Base-by-base conservation (phyloP, 2,113 vertebrate species). In the Lampris megalopsis region DNA sequence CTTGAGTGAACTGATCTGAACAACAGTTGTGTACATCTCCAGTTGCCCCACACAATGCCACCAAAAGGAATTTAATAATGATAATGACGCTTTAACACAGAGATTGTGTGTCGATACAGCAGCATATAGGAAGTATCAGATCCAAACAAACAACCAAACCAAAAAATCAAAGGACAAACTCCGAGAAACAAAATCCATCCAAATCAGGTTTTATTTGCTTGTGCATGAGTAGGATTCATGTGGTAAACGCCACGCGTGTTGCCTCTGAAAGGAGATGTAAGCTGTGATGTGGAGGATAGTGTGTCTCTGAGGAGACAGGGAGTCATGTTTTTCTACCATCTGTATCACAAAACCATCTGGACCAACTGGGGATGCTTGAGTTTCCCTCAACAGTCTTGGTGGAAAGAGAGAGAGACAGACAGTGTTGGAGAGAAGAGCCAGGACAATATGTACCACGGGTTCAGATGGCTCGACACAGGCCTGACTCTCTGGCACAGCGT, bases 321-420 rank as follows among this genome's bases (percentile, higher is more conserved):
- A 24, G 2, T 1, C 35, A 2, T 63, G 62, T 9, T 59, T 71
- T 59, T 63, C 38, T 11, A 0, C 67, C 42, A 66, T 10, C 37
- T 80, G 71, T 71, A 71, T 69, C 58, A 77, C 24, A 73, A 76
- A 82, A 71, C 70, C 75, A 56, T 82, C 69, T 82, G 82, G 62
- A 76, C 62, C 65, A 50, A 78, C 62, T 69, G 65, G 71, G 77
- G 57, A 42, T 48, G 65, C 1, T 6, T 53, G 66, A 68, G 74
- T 68, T 72, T 76, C 64, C 54, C 75, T 53, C 71, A 66, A 45
- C 65, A 37, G 52, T 57, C 37, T 40, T 42, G 38, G 49, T 37
- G 41, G 24, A 73, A 57, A 77, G 35, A 24, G 0, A 10, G 11
- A 57, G 54, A 57, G 13, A 0, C 24, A 36, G 50, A 45, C 37